Base-by-base conservation (phyloP, 2,797 vertebrate genomes). In the Crossoptilon crossoptilon region DNA sequence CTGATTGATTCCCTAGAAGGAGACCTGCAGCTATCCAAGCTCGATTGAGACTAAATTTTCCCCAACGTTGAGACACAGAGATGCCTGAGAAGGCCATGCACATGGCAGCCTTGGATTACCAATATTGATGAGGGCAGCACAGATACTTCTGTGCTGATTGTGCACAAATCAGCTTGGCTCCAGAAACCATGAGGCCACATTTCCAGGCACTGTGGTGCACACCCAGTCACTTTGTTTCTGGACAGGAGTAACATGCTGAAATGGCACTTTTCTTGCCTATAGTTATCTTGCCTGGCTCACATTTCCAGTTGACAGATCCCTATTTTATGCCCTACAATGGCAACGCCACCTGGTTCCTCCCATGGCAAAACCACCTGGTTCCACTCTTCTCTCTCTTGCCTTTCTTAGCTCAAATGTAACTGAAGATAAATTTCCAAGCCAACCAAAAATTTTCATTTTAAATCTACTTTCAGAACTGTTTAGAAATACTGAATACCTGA, bases 361-460 rank as follows among this genome's bases (percentile, higher is more conserved):
- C 46, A 27, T 43, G 72, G 14, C 48, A 70, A 80, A 46, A 60
- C 1, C 24, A 74, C 11, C 6, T 31, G 44, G n/a, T 71, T 12
- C 53, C 33, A 5, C 27, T 44, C 41, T 76, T 19, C 13, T 83
- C 37, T 33, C 16, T 58, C 8, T 84, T 59, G 29, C 18, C 16
- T 60, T 4, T 56, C 70, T 81, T 62, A 39, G 16, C 11, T 90
- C 29, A 84, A 73, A 19, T 4, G 12, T 39, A 59, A 83, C 74
- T 87, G 49, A 33, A 89, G 51, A 31, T 27, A 44, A 74, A 84
- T 75, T 88, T 56, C 46, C 58, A 85, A 69, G 35, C 18, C 80
- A 96, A 55, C 3, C 0, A 48, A 83, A 75, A 27, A 11, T 5
- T 44, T 72, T 84, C 2, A 53, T 76, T 92, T 94, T 80, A 87